Conservation (phyloP, 1,140 invertebrate genomes). For the Augochlora pura region DNA sequence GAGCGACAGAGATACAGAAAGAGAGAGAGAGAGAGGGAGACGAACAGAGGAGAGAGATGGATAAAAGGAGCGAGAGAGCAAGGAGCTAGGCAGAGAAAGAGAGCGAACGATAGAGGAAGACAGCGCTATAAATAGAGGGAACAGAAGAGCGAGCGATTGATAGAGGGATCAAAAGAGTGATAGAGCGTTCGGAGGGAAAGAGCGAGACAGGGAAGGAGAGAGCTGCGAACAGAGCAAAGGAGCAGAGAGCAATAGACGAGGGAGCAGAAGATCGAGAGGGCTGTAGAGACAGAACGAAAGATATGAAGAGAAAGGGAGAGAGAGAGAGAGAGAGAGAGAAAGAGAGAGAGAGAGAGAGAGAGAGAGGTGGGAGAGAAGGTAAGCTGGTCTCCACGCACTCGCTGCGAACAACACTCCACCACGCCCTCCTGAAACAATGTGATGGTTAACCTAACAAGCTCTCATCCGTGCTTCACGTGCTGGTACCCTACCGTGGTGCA, state of each 20-base stretch:
- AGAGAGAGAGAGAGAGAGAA: conserved; percentile 1
- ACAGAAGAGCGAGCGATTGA: neutral
- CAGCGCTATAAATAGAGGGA: neutral
- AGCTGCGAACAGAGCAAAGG: too few relatives aligned
- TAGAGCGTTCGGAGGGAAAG: neutral
- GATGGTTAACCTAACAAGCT: conserved; percentile 70
- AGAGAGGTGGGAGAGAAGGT: neutral
- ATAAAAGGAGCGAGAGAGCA: neutral
- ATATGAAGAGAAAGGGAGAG: too few relatives aligned
- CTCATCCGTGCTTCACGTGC: conserved; percentile 55
- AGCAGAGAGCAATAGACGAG: too few relatives aligned
- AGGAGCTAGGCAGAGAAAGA: neutral
- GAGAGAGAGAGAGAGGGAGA: too few relatives aligned
- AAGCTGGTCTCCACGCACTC: conserved; percentile 37
- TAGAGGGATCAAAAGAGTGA: too few relatives aligned
- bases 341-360: too few relatives aligned
- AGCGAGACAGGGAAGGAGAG: too few relatives aligned
- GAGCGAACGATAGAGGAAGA: neutral
- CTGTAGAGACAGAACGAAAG: too few relatives aligned
- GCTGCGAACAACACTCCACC: conserved; percentile 50
- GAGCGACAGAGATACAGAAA: too few relatives aligned
- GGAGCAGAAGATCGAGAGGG: too few relatives aligned
- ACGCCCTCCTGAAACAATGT: conserved; percentile 68
- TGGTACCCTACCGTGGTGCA: conserved; percentile 52
- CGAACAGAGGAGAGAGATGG: too few relatives aligned